Conservation (phyloP, 1,140 invertebrate genomes). For the Drosophila obscura region DNA sequence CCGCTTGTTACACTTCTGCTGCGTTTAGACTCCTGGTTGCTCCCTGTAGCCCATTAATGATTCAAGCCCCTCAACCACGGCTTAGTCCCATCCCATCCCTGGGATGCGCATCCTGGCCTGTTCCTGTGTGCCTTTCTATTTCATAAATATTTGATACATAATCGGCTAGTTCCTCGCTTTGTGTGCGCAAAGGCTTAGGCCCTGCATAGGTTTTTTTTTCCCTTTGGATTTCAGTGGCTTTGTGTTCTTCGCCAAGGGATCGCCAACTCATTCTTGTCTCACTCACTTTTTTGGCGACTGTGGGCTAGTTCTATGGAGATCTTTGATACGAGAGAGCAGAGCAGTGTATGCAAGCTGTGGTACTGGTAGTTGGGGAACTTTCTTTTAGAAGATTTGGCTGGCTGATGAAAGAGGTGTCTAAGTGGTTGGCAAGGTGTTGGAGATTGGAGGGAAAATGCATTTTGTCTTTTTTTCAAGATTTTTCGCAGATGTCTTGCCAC, state of each 20-base stretch:
- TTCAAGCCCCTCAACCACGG: constrained; percentile 65
- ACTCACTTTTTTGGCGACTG: background rate
- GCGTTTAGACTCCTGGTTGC: constrained; percentile 57
- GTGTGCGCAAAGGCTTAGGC: constrained; percentile 50
- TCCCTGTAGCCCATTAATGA: constrained; percentile 69
- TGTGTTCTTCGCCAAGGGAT: background rate
- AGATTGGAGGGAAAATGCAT: background rate
- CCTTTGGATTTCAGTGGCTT: background rate
- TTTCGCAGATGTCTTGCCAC: no score
- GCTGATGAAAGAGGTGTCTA: constrained; percentile 14
- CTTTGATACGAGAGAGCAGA: background rate
- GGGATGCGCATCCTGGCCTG: no score
- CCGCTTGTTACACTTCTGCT: constrained; percentile 76
- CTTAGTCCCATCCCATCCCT: constrained; percentile 6
- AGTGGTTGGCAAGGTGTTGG: constrained; percentile 16
- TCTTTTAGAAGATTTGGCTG: background rate
- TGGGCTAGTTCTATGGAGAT: background rate
- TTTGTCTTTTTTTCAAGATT: no score
- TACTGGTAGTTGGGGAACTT: no score
- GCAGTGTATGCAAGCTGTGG: no score
- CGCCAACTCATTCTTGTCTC: constrained; percentile 3
- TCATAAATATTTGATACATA: constrained; percentile 75
- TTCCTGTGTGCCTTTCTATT: constrained; percentile 12
- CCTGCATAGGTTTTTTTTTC: constrained; percentile 6
- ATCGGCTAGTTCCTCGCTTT: constrained; percentile 54